Evolutionary conservation across 2,797 vertebrate species (phyloP).

Genomic region (Cyclopterus lumpus): DNA sequence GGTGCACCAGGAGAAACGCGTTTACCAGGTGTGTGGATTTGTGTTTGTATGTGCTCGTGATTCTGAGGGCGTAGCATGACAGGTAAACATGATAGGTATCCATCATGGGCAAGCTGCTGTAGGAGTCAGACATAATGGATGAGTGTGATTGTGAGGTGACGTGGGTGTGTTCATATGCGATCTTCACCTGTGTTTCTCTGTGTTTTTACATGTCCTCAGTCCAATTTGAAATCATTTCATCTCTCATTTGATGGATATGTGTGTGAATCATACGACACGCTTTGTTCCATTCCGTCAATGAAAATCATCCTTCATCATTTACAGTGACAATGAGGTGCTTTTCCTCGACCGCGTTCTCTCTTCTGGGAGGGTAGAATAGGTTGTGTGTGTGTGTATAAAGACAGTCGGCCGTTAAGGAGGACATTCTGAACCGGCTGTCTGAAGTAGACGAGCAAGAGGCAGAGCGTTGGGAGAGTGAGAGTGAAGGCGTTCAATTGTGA

Average conservation of each 20-base stretch:
- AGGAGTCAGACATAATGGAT: constrained; percentile 62
- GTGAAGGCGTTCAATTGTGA: constrained; percentile 46
- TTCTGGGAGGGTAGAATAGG: constrained; percentile 14
- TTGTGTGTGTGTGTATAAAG: constrained; percentile 5
- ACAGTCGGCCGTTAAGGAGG: constrained; percentile 18
- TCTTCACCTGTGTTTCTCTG: constrained; percentile 19
- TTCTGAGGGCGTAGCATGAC: not conserved
- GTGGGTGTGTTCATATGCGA: constrained; percentile 56
- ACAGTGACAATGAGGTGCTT: not conserved
- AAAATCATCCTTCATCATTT: not conserved
- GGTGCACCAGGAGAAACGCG: constrained; percentile 87
- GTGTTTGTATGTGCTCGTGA: constrained; percentile 18
- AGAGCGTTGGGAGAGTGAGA: constrained; percentile 20
- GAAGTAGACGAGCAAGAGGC: constrained; percentile 28
- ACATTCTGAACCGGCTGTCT: constrained; percentile 31
- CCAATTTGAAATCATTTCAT: not conserved
- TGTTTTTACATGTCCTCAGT: constrained; percentile 2
- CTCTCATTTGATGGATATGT: not conserved
- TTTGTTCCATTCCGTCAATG: not conserved
- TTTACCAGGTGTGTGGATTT: constrained; percentile 85
- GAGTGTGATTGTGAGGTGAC: constrained; percentile 29
- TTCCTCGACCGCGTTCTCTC: not conserved
- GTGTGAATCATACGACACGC: constrained; percentile 3
- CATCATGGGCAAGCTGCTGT: constrained; percentile 46
- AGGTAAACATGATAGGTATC: constrained; percentile 34